Base-by-base conservation (phyloP, 2,113 vertebrate species). In the Sinocyclocheilus anshuiensis region DNA sequence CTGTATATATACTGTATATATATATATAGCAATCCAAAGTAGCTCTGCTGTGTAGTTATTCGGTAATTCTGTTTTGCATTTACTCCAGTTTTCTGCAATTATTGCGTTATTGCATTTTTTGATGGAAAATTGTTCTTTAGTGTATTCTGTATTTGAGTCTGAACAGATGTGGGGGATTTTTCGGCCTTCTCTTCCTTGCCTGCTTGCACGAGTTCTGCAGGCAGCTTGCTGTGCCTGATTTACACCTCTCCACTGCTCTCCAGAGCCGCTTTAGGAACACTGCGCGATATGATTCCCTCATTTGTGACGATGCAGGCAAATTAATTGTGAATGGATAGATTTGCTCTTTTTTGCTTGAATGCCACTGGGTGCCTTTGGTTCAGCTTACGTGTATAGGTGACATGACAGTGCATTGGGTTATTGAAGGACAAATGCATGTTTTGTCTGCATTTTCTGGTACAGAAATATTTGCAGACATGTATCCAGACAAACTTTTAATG, bases 261-360 rank as follows among this genome's bases (percentile, higher is more conserved):
- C 79, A 71, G 48, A 71, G 63, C 63, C 1, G 18, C 63, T 69
- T 18, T 29, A 55, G 63, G 45, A 82, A 82, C 26, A 6, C 63
- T 13, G 10, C 11, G 7, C 0, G 45, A 33, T 36, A 76, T 11
- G 39, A 81, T 63, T 65, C 39, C 15, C 50, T 88, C 71, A 36
- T 82, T 88, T 85, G 87, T 75, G 78, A 75, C n/a, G 15, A 72
- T 45, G 36, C 36, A 87, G 20, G 39, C 24, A 77, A 76, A 81
- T 55, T 39, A 76, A 83, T 86, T 22, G 33, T 76, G 79, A 87
- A 72, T 81, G 80, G 57, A 77, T 65, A 65, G 33, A 77, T 55
- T n/a, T 45, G 9, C 6, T 67, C 12, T 24, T 63, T 63, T 82
- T 61, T 36, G 45, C 53, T 53, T 78, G 13, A 20, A 36, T 55